These are phyloP conservation scores for Callimorpha dominula DNA, from an alignment of 2,888 invertebrate genomes.

Conservation along the genomic window DNA sequence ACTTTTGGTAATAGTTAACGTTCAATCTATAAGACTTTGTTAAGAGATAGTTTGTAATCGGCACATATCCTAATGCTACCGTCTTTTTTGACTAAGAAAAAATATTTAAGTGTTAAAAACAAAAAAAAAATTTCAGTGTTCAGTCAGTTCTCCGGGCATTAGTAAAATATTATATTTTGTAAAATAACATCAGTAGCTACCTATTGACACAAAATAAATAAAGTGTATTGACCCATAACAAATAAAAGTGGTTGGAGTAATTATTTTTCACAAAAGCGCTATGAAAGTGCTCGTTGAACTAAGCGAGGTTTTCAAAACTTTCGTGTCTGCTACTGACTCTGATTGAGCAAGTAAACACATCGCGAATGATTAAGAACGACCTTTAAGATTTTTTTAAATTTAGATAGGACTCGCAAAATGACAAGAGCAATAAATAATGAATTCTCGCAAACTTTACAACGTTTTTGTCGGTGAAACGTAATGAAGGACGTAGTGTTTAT, in stretches of 20 bases:
- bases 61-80: too few species aligned
- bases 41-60: too few species aligned
- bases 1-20: too few species aligned
- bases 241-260: neutral
- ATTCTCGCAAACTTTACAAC: constrained; percentile 26
- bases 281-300: neutral
- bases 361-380: constrained; percentile 7
- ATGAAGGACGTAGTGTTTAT: constrained; percentile 9
- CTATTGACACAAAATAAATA: neutral
- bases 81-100: too few species aligned
- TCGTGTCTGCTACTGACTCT: constrained; percentile 14
- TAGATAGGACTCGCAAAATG: constrained; percentile 28
- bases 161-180: neutral
- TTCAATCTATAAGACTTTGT: too few species aligned
- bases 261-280: neutral
- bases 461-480: constrained; percentile 24
- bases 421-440: constrained; percentile 21
- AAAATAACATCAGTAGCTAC: neutral
- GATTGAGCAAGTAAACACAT: constrained; percentile 31
- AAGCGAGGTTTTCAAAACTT: constrained; percentile 3
- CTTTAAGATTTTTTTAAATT: constrained; percentile 29
- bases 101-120: too few species aligned
- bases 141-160: too few species aligned
- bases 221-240: neutral
- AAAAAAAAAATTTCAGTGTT: too few species aligned